Percentiles rank a stretch among this genome's conserved stretches.
These are phyloP conservation scores for Rhagoletis pomonella DNA, from an alignment of 1,140 invertebrate species.

Conservation along the genomic window DNA sequence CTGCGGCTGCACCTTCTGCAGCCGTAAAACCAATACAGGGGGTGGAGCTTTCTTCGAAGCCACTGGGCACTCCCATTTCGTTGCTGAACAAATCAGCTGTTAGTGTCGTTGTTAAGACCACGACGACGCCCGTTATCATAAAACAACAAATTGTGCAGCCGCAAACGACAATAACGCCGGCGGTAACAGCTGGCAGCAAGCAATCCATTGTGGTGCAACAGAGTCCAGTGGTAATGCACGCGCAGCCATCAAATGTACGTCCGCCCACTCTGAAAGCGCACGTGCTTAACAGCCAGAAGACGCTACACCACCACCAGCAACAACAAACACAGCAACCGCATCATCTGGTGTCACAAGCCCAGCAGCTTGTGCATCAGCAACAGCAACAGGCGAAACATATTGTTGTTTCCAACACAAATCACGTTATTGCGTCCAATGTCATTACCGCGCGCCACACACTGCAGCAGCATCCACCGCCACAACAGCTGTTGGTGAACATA, in stretches of 20 bases:
- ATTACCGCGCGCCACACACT: conserved; percentile 63
- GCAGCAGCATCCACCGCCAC: conserved; percentile 57
- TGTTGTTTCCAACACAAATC: conserved; percentile 64
- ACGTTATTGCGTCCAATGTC: conserved; percentile 62
- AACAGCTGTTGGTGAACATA: conserved; percentile 68
- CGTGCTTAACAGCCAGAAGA: conserved; percentile 70
- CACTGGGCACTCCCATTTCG: conserved; percentile 53
- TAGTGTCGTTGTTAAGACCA: conserved; percentile 68
- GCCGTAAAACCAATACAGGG: conserved; percentile 62
- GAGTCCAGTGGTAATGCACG: conserved; percentile 66
- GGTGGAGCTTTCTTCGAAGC: conserved; percentile 59
- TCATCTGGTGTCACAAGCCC: conserved; percentile 58
- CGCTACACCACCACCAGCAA: conserved; percentile 65
- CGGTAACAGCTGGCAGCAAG: conserved; percentile 54
- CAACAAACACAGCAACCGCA: conserved; percentile 48
- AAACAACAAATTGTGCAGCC: conserved; percentile 61
- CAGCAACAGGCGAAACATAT: conserved; percentile 63
- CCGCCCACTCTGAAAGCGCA: conserved; percentile 69
- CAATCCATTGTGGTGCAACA: conserved; percentile 67
- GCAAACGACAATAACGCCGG: conserved; percentile 55
- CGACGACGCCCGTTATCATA: conserved; percentile 60
- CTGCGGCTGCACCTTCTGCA: conserved; percentile 57
- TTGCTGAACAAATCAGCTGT: conserved; percentile 66
- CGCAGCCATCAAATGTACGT: conserved; percentile 65
- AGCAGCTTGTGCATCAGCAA: conserved; percentile 55